Conservation (phyloP, 2,113 vertebrate species). For the Heteronetta atricapilla region DNA sequence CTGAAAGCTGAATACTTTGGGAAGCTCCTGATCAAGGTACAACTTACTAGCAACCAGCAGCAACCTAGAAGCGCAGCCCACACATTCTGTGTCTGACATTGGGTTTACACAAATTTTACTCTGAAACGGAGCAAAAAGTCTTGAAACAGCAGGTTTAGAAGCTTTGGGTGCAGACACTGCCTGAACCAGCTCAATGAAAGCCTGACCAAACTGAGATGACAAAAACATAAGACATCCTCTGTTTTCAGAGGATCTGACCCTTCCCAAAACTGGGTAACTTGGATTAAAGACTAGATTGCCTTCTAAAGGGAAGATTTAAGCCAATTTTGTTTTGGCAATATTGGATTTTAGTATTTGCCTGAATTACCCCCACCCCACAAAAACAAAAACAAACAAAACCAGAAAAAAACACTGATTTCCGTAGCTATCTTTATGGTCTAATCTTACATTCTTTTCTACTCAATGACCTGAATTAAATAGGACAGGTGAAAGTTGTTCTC, state of each 20-base stretch:
- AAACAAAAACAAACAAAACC: not conserved
- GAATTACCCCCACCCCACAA: not conserved
- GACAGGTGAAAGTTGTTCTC: not conserved
- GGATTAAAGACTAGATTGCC: accelerated
- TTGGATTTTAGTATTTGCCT: not conserved
- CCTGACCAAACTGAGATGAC: not conserved
- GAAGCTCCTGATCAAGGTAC: not conserved
- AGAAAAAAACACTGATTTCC: not conserved
- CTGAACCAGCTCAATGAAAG: not conserved
- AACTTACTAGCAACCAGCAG: not conserved
- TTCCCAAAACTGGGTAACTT: not conserved
- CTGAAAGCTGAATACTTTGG: not conserved
- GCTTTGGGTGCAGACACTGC: not conserved
- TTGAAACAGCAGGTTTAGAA: not conserved
- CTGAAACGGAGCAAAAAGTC: not conserved
- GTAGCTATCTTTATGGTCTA: not conserved
- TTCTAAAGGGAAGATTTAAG: accelerated
- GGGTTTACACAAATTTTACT: not conserved
- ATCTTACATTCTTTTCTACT: not conserved
- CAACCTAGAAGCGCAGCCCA: not conserved
- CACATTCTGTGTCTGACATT: accelerated
- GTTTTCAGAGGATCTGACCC: not conserved
- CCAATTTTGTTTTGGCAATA: not conserved
- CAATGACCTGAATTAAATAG: not conserved
- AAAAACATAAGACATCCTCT: not conserved